Percentiles rank a stretch among this genome's conserved stretches.
These are phyloP conservation scores for Sthenelais limicola DNA, from an alignment of 2,888 invertebrate species.

Conservation along the genomic window DNA sequence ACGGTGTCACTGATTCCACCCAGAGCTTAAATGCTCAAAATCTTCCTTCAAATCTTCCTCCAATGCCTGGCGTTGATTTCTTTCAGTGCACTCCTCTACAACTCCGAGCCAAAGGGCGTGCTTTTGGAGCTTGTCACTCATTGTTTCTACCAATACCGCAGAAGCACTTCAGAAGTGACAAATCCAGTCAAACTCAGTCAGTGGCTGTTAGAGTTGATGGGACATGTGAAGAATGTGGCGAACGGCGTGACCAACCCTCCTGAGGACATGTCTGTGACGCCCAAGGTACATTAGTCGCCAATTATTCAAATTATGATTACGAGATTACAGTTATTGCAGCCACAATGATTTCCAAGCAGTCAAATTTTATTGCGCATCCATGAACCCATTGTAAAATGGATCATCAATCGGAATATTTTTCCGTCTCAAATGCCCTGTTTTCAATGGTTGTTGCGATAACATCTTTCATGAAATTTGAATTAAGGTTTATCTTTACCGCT, in stretches of 20 bases:
- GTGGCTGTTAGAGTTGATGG: constrained; percentile 67
- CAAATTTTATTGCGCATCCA: too few species aligned
- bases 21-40: neutral
- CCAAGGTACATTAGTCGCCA: neutral
- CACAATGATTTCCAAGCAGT: too few species aligned
- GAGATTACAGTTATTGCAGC: too few species aligned
- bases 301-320: too few species aligned
- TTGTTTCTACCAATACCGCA: constrained; percentile 53
- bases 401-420: too few species aligned
- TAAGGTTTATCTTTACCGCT: too few species aligned
- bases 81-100: constrained; percentile 27
- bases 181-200: constrained; percentile 55
- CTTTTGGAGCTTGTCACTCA: constrained; percentile 51
- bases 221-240: constrained; percentile 61
- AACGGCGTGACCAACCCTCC: neutral
- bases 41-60: neutral
- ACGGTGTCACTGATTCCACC: too few species aligned
- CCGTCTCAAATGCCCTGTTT: too few species aligned
- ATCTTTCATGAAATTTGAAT: too few species aligned
- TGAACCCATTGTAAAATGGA: too few species aligned
- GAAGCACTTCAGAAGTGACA: constrained; percentile 48
- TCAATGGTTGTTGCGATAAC: too few species aligned
- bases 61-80: neutral
- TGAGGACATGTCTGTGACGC: neutral
- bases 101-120: constrained; percentile 29